Evolutionary conservation across 2,797 vertebrate genomes (phyloP).

Genomic region (Mormyrops attenuatus): DNA sequence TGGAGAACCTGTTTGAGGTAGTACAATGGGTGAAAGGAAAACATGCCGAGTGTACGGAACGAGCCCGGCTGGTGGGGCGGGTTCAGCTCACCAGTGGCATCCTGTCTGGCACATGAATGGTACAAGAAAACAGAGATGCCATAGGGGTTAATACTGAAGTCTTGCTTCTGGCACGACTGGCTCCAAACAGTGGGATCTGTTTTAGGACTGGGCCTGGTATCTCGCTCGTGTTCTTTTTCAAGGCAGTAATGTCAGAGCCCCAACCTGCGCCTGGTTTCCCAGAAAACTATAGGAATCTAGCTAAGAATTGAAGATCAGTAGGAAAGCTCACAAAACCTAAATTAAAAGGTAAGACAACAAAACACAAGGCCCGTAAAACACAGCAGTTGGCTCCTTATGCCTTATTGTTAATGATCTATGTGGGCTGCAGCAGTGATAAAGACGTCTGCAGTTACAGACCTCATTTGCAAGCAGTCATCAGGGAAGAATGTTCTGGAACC

Average conservation of each 20-base stretch:
- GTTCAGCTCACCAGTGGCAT: background rate
- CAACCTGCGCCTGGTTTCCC: background rate
- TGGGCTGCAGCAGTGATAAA: background rate
- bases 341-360: background rate
- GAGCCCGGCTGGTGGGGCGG: background rate
- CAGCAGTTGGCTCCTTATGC: background rate
- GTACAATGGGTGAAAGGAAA: background rate
- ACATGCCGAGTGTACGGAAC: background rate
- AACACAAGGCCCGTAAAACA: background rate
- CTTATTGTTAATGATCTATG: background rate
- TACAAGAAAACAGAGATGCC: background rate
- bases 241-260: background rate
- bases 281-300: background rate
- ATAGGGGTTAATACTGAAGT: constrained; percentile 9
- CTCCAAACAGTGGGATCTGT: background rate
- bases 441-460: background rate
- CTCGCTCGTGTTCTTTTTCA: background rate
- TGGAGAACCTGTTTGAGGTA: background rate
- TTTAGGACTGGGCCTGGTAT: background rate
- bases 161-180: background rate
- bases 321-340: background rate
- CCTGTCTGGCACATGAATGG: background rate
- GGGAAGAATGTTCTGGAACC: background rate
- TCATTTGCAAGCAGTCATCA: background rate
- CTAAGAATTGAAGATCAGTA: background rate